Conservation (phyloP, 2,888 invertebrate genomes). For the Scaptomyza flava region DNA sequence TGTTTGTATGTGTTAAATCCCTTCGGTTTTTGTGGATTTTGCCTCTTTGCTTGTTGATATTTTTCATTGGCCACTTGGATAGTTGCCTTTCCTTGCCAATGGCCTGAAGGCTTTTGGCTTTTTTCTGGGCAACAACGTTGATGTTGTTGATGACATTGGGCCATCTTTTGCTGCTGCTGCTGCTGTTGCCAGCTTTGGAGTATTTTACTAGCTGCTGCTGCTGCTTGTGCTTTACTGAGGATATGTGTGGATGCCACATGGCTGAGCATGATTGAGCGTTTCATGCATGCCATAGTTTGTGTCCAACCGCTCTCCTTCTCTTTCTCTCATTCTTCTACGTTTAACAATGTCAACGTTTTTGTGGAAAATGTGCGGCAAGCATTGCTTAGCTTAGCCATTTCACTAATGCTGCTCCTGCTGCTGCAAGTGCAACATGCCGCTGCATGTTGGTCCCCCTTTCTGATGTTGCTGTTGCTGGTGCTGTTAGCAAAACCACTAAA, state of each 20-base stretch:
- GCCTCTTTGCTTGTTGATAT: constrained; percentile 52
- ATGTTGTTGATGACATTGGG: constrained; percentile 46
- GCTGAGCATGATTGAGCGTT: constrained; percentile 60
- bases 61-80: constrained; percentile 60
- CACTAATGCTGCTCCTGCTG: constrained; percentile 17
- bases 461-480: constrained; percentile 6
- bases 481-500: constrained; percentile 47
- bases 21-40: constrained; percentile 54
- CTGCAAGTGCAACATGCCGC: constrained; percentile 8
- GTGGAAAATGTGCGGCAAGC: constrained; percentile 25
- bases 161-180: background rate
- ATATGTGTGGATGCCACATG: constrained; percentile 38
- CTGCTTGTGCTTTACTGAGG: constrained; percentile 6
- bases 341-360: constrained; percentile 65
- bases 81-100: constrained; percentile 22
- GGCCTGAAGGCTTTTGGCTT: constrained; percentile 32
- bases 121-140: constrained; percentile 38
- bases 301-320: constrained; percentile 1
- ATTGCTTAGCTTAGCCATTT: constrained; percentile 13
- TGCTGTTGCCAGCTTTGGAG: constrained; percentile 6
- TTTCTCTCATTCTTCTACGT: constrained; percentile 20
- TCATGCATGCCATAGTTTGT: constrained; percentile 34
- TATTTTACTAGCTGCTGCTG: constrained; percentile 27
- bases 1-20: constrained; percentile 52
- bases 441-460: background rate